Percentiles rank a stretch among this genome's conserved stretches.
Evolutionary conservation across 2,113 vertebrate genomes (phyloP).

Genomic region (Xiphophorus hellerii): DNA sequence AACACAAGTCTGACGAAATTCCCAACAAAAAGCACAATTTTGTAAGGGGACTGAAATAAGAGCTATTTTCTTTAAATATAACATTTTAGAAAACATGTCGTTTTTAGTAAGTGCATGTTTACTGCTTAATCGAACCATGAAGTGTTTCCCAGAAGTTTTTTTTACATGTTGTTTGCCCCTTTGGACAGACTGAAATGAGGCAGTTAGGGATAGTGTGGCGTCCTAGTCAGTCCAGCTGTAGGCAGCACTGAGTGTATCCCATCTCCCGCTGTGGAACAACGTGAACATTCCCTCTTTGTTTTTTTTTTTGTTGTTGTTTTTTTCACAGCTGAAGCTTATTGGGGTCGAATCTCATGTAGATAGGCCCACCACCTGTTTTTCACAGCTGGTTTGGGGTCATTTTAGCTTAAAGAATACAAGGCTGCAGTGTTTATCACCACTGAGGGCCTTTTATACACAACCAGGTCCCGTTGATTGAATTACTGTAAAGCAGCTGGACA

Average conservation of each 20-base stretch:
- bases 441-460: slow-evolving; percentile 63
- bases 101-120: slow-evolving; percentile 64
- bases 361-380: slow-evolving; percentile 54
- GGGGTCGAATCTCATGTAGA: slow-evolving; percentile 39
- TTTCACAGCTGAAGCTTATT: slow-evolving; percentile 50
- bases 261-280: slow-evolving; percentile 35
- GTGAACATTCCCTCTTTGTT: slow-evolving; percentile 17
- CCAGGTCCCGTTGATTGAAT: slow-evolving; percentile 65
- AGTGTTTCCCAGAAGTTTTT: slow-evolving; percentile 49
- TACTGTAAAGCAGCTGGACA: slow-evolving; percentile 68
- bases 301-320: slow-evolving; percentile 56
- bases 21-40: slow-evolving; percentile 13
- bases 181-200: slow-evolving; percentile 67
- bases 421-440: slow-evolving; percentile 66
- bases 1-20: not conserved
- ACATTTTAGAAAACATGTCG: slow-evolving; percentile 46
- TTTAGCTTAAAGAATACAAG: slow-evolving; percentile 54
- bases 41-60: slow-evolving; percentile 26
- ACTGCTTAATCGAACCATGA: slow-evolving; percentile 59
- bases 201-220: slow-evolving; percentile 70
- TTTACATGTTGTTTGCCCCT: slow-evolving; percentile 39
- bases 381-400: slow-evolving; percentile 57
- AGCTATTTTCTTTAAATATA: slow-evolving; percentile 28
- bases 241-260: slow-evolving; percentile 49
- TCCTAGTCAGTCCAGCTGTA: slow-evolving; percentile 69